A percentile compares a stretch with the other conserved stretches of the same genome.
These are phyloP conservation scores for Dolichoris vasculosae DNA, from an alignment of 1,140 invertebrate species.

Conservation along the genomic window DNA sequence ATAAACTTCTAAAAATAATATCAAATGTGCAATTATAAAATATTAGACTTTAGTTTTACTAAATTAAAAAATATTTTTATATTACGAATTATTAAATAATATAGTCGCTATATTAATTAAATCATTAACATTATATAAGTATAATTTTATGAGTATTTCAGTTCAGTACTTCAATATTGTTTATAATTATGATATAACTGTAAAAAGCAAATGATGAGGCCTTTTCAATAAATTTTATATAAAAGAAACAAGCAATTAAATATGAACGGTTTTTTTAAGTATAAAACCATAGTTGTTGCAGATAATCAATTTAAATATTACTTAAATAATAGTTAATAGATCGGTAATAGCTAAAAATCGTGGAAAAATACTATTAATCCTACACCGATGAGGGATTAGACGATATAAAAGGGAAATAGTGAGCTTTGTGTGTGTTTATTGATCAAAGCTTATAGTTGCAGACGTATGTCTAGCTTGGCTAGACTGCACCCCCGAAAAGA, in stretches of 20 bases:
- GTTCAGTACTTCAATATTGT: neutral
- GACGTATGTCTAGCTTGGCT: neutral
- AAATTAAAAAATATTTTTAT: no score
- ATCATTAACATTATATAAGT: no score
- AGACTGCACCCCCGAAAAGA: conserved; percentile 28
- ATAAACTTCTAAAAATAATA: no score
- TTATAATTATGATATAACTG: neutral
- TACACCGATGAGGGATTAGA: neutral
- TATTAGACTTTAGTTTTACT: no score
- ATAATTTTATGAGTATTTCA: no score
- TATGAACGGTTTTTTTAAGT: neutral
- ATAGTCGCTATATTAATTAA: no score
- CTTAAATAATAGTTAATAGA: neutral
- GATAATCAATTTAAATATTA: neutral
- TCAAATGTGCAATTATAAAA: no score
- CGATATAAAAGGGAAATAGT: neutral
- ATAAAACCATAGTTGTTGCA: neutral
- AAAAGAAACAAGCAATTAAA: neutral
- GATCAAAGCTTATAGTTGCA: conserved; percentile 8
- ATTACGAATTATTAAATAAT: no score
- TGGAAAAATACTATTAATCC: neutral
- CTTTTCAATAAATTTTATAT: neutral
- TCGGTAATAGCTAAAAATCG: no score
- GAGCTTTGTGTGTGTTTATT: conserved; percentile 18
- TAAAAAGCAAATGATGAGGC: neutral